phyloP scores from a whole-genome alignment of 2,113 vertebrate species.

The Bagarius yarrelli region DNA sequence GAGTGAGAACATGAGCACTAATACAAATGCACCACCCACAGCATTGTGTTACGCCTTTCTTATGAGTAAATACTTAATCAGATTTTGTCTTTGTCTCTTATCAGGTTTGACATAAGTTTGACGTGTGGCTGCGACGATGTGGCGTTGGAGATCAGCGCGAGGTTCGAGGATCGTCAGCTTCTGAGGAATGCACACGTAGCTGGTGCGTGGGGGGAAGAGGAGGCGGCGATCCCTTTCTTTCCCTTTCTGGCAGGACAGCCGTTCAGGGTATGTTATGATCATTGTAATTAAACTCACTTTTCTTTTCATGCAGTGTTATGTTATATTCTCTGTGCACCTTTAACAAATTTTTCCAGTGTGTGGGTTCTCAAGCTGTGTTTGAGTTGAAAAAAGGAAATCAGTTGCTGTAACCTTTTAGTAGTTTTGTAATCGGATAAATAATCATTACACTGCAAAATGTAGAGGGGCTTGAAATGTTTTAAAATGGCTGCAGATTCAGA shows the following conservation, averaged over 20 bases:
- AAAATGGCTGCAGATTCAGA: no score
- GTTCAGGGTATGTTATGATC: conserved; percentile 76
- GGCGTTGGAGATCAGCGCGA: conserved; percentile 85
- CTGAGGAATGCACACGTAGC: conserved; percentile 83
- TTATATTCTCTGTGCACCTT: neutral
- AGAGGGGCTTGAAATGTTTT: no score
- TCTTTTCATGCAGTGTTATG: neutral
- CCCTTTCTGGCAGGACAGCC: conserved; percentile 89
- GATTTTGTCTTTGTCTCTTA: neutral
- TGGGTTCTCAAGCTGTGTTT: neutral
- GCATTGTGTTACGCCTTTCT: neutral
- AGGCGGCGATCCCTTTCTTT: conserved; percentile 81
- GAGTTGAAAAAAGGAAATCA: neutral
- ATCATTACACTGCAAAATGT: no score
- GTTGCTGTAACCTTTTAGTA: neutral
- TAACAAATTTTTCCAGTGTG: neutral
- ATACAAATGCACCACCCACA: neutral
- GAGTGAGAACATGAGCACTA: conserved; percentile 68
- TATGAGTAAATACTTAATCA: neutral
- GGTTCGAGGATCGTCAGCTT: conserved; percentile 84
- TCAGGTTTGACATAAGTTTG: conserved; percentile 89
- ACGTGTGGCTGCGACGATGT: conserved; percentile 84
- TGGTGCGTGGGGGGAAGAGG: conserved; percentile 81
- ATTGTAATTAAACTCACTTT: neutral
- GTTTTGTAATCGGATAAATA: no score